These are phyloP conservation scores for Epinephelus moara DNA, from an alignment of 2,113 vertebrate species.

Conservation along the genomic window DNA sequence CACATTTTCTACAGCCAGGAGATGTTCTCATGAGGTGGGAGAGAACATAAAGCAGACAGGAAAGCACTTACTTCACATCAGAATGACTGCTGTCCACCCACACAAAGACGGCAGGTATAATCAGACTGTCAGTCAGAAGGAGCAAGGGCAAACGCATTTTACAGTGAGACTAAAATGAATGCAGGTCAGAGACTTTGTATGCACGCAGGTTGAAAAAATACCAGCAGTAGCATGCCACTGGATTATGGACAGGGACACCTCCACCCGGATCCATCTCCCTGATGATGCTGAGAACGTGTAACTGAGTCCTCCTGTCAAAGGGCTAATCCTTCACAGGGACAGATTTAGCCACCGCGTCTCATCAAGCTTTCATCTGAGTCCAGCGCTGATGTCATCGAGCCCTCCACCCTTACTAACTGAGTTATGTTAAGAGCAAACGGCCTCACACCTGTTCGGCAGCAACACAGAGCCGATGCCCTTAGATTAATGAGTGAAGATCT, in stretches of 20 bases:
- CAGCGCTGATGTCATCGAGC: slow-evolving; percentile 57
- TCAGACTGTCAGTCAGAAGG: slow-evolving; percentile 54
- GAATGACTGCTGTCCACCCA: slow-evolving; percentile 65
- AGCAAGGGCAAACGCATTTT: slow-evolving; percentile 41
- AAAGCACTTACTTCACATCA: slow-evolving; percentile 48
- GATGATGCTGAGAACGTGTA: slow-evolving; percentile 64
- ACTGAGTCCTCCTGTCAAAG: slow-evolving; percentile 65
- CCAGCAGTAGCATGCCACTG: slow-evolving; percentile 26
- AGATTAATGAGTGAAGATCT: slow-evolving; percentile 39
- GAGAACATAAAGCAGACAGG: slow-evolving; percentile 15
- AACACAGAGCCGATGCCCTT: slow-evolving; percentile 9
- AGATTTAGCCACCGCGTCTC: slow-evolving; percentile 60
- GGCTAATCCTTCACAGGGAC: slow-evolving; percentile 69
- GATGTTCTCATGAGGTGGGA: slow-evolving; percentile 14
- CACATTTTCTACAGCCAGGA: slow-evolving; percentile 13
- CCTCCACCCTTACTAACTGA: slow-evolving; percentile 34
- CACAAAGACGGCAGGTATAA: slow-evolving; percentile 51
- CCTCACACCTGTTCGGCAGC: slow-evolving; percentile 54
- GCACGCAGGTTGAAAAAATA: slow-evolving; percentile 58
- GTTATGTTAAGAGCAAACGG: slow-evolving; percentile 58
- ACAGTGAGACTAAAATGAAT: slow-evolving; percentile 42
- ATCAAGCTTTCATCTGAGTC: slow-evolving; percentile 69
- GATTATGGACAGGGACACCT: slow-evolving; percentile 41
- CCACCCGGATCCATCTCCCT: slow-evolving; percentile 36
- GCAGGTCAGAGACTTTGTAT: slow-evolving; percentile 22